Base-by-base conservation (phyloP, 2,113 vertebrate species). In the Oceanites oceanicus region DNA sequence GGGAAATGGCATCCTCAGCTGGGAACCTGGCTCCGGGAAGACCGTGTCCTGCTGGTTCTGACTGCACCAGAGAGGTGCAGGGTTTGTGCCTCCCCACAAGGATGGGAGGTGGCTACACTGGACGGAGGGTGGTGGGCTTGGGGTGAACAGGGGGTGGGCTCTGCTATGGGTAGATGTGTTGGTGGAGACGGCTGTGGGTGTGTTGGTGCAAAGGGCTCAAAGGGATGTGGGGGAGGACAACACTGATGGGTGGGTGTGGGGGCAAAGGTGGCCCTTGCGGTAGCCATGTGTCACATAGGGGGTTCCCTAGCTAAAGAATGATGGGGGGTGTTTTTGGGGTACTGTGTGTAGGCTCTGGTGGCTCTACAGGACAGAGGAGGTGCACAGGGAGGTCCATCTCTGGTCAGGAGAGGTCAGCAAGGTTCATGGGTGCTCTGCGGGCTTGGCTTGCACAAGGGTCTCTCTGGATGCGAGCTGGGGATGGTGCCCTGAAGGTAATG, bases 41-140 rank as follows among this genome's bases (percentile, higher is more conserved):
- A 29, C n/a, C 0, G 0, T 34, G 56, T 30, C 25, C 63, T 11
- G 36, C 12, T 26, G 29, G 10, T 52, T 40, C 47, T 21, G 23
- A 26, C 16, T 20, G 32, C 53, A 44, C 23, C 40, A 25, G 38
- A 50, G 25, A 21, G 34, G n/a, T 27, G 47, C 47, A 6, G 26
- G 32, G 38, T 15, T 58, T 26, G 53, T 45, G 56, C 26, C 27
- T 21, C 29, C 76, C 36, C n/a, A 23, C 12, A 38, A 32, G 71
- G 47, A 7, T 9, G 19, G 25, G 14, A 53, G 34, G 10, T 44
- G 45, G 50, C 38, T 52, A 22, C 17, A 8, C 13, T 61, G 62
- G 40, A 11, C 1, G 2, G 34, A 49, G 8, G 30, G 32, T 2
- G 4, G 34, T 36, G 42, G 32, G 32, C 38, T n/a, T 7, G 49